These are phyloP conservation scores for Lycaon pictus DNA, from an alignment of 2,113 vertebrate species.

Conservation along the genomic window DNA sequence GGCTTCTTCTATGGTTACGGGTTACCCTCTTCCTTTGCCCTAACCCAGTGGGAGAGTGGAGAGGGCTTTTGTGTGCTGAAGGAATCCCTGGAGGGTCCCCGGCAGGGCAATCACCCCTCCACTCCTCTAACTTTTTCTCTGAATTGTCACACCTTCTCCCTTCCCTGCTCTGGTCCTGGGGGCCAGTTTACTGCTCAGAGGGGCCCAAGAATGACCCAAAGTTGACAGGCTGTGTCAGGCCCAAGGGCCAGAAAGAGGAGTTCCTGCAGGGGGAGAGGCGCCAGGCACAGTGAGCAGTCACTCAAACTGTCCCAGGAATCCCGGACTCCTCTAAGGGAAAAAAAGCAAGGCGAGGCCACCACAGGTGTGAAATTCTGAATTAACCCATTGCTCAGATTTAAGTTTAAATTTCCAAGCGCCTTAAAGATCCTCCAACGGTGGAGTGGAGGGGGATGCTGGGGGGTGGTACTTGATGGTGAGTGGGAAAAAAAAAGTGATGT, in stretches of 20 bases:
- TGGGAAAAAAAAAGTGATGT: not conserved
- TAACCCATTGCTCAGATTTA: not conserved
- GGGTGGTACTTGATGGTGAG: not conserved
- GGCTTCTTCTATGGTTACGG: not conserved
- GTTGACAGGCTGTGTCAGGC: not conserved
- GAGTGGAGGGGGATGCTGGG: too few species aligned
- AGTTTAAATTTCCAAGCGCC: not conserved
- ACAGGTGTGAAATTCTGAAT: not conserved
- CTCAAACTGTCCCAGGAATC: not conserved
- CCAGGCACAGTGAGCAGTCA: rapidly evolving
- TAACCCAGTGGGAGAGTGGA: not conserved
- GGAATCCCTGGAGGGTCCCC: not conserved
- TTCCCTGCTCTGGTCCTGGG: not conserved
- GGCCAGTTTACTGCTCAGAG: not conserved
- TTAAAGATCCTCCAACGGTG: not conserved
- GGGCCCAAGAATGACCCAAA: not conserved
- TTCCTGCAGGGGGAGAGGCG: not conserved
- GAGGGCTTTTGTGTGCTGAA: not conserved
- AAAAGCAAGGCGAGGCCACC: not conserved
- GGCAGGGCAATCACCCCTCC: not conserved
- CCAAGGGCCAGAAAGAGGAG: not conserved
- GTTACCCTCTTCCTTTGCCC: conserved; percentile 20
- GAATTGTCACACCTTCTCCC: not conserved
- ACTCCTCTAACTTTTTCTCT: rapidly evolving
- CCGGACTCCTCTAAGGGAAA: not conserved